Percentiles rank a stretch among this genome's conserved stretches.
These are phyloP conservation scores for Drosophila bunnanda DNA, from an alignment of 2,888 invertebrate species.

Conservation along the genomic window DNA sequence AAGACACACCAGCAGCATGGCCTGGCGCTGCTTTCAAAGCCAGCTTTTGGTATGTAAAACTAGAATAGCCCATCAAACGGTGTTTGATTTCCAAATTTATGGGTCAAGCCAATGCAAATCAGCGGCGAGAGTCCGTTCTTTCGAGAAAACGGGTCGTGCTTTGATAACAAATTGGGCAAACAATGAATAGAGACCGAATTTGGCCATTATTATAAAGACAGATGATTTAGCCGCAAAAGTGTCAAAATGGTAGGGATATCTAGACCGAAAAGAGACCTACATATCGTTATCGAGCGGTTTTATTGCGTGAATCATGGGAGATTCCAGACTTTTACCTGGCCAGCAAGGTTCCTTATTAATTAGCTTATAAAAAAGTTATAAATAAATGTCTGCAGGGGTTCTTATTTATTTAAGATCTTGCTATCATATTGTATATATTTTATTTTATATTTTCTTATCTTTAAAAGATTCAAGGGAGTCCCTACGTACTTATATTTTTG, in stretches of 20 bases:
- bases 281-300: neutral
- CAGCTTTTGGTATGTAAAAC: constrained; percentile 49
- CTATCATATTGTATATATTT: too few relatives aligned
- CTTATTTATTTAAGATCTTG: neutral
- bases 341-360: neutral
- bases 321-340: neutral
- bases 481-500: neutral
- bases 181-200: constrained; percentile 26
- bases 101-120: constrained; percentile 69
- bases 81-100: constrained; percentile 65
- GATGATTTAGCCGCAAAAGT: constrained; percentile 14
- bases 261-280: constrained; percentile 15
- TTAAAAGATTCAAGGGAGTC: neutral
- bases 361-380: neutral
- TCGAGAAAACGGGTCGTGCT: constrained; percentile 48
- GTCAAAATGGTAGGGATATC: constrained; percentile 7
- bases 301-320: constrained; percentile 9
- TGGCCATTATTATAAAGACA: constrained; percentile 24
- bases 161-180: constrained; percentile 49
- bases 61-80: constrained; percentile 55
- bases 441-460: neutral
- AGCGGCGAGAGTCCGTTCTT: constrained; percentile 36
- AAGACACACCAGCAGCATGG: constrained; percentile 13
- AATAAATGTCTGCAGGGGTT: neutral
- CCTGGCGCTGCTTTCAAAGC: constrained; percentile 22